phyloP scores from a whole-genome alignment of 2,888 invertebrate genomes.

The Plagodis pulveraria region DNA sequence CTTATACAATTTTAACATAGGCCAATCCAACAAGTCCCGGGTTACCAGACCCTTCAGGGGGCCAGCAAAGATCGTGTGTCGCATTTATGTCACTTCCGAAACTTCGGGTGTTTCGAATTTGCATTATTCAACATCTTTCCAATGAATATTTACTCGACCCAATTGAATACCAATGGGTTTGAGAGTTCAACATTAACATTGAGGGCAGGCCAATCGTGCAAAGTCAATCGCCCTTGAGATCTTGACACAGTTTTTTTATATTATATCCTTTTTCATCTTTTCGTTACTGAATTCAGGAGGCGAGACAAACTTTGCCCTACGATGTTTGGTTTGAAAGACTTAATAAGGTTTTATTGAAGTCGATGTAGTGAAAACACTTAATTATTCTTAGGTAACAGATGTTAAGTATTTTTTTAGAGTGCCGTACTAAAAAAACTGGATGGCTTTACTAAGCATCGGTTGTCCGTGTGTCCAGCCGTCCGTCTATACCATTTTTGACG shows the following conservation, averaged over 20 bases:
- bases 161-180: constrained; percentile 57
- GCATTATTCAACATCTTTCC: constrained; percentile 56
- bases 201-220: constrained; percentile 38
- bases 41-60: constrained; percentile 19
- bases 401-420: too few relatives aligned
- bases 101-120: constrained; percentile 54
- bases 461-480: too few relatives aligned
- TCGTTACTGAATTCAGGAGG: constrained; percentile 17
- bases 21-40: constrained; percentile 14
- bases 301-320: constrained; percentile 13
- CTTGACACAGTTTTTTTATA: constrained; percentile 28
- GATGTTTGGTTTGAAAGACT: constrained; percentile 7
- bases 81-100: constrained; percentile 48
- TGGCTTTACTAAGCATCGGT: too few relatives aligned
- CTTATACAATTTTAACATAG: constrained; percentile 18
- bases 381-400: too few relatives aligned
- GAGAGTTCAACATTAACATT: constrained; percentile 44
- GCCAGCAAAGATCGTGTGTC: constrained; percentile 46
- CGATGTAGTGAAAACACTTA: too few relatives aligned
- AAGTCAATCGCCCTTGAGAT: constrained; percentile 40
- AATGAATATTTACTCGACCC: constrained; percentile 58
- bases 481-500: too few relatives aligned
- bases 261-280: constrained; percentile 20
- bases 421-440: too few relatives aligned
- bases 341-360: too few relatives aligned